Base-by-base conservation (phyloP, 1,140 invertebrate genomes). In the Calliopsis andreniformis region DNA sequence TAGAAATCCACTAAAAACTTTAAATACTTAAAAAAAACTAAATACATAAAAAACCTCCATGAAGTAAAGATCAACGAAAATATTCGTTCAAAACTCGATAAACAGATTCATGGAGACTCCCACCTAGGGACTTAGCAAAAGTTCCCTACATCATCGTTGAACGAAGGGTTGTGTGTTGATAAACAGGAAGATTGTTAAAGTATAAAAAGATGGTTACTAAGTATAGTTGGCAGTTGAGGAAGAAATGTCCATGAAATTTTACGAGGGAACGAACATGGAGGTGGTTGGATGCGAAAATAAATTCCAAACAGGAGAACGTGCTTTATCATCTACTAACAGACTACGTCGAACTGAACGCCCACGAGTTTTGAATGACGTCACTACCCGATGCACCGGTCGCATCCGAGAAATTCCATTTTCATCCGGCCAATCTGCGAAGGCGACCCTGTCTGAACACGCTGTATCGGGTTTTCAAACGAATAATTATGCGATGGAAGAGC, bases 281-380 rank as follows among this genome's bases (percentile, higher is more conserved):
- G 12, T 10, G 4, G 43, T 5, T 10, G 20, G 1, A 4, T 25
- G 35, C 8, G 35, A 68, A 56, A 69, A 68, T 51, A 39, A 16
- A 30, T 51, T 76, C 42, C 25, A 55, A 73, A 69, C 23, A 30
- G 18, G 25, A 20, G 28, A 14, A 23, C 35, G n/a, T 14, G 66
- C 32, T 47, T 75, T 62, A 62, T 47, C 42, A 23, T 25, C 23
- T 47, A 43, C 53, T 45, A 20, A n/a, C 42, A 16, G 18, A 12
- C 28, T n/a, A 18, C 30, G 47, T 35, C 28, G 12, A 12, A n/a
- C 18, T 28, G 2, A 42, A 59, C 72, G 72, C 64, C 64, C 53
- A 76, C 72, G 64, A 30, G 43, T 47, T 56, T 51, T 28, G 23
- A 68, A 76, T 76, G 72, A 76, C 72, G 72, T 76, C 72, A 76